Evolutionary conservation across 2,113 vertebrate species (phyloP), one percentile per base, ranked within the genome.

Genomic region (Todiramphus chloris): DNA sequence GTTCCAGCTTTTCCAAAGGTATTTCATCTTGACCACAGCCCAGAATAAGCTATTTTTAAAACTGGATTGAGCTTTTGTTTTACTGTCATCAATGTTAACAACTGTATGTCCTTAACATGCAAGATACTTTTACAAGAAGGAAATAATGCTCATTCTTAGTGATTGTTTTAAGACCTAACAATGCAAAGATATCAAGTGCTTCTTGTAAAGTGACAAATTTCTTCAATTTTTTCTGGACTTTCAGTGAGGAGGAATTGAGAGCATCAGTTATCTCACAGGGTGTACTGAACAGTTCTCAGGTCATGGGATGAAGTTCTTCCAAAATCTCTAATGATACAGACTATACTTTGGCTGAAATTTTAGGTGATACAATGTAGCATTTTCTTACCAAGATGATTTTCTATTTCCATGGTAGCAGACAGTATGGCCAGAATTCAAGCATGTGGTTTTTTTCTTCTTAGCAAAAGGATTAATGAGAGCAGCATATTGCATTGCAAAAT

Each of bases 381-480:
- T 95, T 93, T 90, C 79, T 83, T 83, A 85, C 35, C 2, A 62
- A 64, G 35, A 68, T 37, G 5, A 60, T 83, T 90, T 92, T 87
- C 16, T 55, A 35, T 90, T 96, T 88, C 79, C 73, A 53, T 93
- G 68, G 85, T 83, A 88, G 78, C 87, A 91, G 93, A 86, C 78
- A 76, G 31, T 86, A 81, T 94, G 83, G 80, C 67, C 18, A 56
- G 43, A 81, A 86, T 81, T 86, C 92, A 83, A 90, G 31, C 1
- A 1, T 35, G 28, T 39, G 37, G 17, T 19, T 66, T 19, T 37
- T 66, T 62, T 6, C 6, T 69, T 48, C 43, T 63, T 48, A 92
- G 60, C 11, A 56, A 81, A 78, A 89, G 39, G 20, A 46, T 58
- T 79, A 89, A 63, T 44, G 46, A 82, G 44, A 91, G 28, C 16